phyloP scores from a whole-genome alignment of 2,888 invertebrate species.

The Cryptophagus acutangulus region DNA sequence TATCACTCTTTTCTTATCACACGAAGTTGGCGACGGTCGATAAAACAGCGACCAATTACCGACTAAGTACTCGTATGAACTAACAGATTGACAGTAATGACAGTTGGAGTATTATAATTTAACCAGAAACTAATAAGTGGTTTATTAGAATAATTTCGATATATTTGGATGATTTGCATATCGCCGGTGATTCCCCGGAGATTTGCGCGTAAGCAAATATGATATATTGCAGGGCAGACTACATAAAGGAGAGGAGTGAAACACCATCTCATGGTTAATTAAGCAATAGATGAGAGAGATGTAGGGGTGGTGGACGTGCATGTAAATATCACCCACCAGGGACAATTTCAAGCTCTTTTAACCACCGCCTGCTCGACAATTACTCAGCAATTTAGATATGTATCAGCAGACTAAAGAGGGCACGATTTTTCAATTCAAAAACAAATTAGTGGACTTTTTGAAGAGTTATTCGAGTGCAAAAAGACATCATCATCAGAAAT shows the following conservation, averaged over 20 bases:
- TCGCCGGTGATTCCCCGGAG: constrained; percentile 1
- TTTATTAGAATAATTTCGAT: not conserved
- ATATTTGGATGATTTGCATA: constrained; percentile 2
- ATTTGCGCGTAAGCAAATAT: not conserved
- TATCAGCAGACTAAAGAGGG: constrained; percentile 32
- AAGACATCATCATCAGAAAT: too few species aligned
- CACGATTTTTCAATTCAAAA: too few species aligned
- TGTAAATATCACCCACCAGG: constrained; percentile 42
- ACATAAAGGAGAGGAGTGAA: too few species aligned
- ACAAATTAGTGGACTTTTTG: too few species aligned
- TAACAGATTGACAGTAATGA: too few species aligned
- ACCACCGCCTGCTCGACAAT: constrained; percentile 46
- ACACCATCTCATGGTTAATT: constrained; percentile 46
- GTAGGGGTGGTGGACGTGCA: constrained; percentile 14
- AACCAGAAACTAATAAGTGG: too few species aligned
- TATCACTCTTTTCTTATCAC: too few species aligned
- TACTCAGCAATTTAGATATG: constrained; percentile 49
- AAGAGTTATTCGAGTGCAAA: too few species aligned
- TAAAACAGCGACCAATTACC: too few species aligned
- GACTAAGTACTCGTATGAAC: too few species aligned
- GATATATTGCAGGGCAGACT: not conserved
- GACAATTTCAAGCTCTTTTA: constrained; percentile 51
- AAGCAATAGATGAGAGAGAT: constrained; percentile 34
- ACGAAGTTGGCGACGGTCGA: too few species aligned
- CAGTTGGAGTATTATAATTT: too few species aligned